Conservation (phyloP, 2,888 invertebrate species). For the Calliopum simillimum region DNA sequence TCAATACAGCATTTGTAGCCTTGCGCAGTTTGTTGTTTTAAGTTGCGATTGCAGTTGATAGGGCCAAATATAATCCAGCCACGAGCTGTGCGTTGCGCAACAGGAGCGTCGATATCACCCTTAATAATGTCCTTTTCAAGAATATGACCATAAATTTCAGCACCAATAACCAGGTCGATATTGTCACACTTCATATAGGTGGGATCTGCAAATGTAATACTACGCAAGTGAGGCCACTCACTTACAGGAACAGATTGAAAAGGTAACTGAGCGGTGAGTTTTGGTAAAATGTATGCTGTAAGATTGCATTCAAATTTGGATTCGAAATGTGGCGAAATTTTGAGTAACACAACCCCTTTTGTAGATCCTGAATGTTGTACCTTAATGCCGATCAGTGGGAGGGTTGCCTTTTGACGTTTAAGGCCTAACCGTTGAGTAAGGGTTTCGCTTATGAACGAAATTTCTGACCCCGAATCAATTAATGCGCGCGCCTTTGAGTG, state of each 20-base stretch:
- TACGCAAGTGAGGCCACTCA: not conserved
- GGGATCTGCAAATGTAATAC: not conserved
- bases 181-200: not conserved
- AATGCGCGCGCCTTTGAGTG: too few species aligned
- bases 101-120: not conserved
- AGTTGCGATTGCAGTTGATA: too few species aligned
- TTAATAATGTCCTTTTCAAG: not conserved
- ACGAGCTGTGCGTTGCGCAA: not conserved
- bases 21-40: too few species aligned
- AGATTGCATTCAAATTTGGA: too few species aligned
- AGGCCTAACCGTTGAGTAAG: too few species aligned
- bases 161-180: slow-evolving; percentile 1
- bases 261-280: slow-evolving; percentile 4
- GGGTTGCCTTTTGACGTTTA: too few species aligned
- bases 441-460: too few species aligned
- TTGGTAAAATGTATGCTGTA: slow-evolving; percentile 5
- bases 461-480: too few species aligned
- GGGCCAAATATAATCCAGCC: slow-evolving; percentile 3
- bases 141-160: slow-evolving; percentile 4
- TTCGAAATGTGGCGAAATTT: too few species aligned
- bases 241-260: not conserved
- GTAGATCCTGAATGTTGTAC: too few species aligned
- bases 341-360: too few species aligned
- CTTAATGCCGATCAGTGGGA: too few species aligned
- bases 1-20: not conserved